Evolutionary conservation across 2,113 vertebrate genomes (phyloP), one percentile per base, ranked within the genome.

Genomic region (Chaetorhynchus papuensis): DNA sequence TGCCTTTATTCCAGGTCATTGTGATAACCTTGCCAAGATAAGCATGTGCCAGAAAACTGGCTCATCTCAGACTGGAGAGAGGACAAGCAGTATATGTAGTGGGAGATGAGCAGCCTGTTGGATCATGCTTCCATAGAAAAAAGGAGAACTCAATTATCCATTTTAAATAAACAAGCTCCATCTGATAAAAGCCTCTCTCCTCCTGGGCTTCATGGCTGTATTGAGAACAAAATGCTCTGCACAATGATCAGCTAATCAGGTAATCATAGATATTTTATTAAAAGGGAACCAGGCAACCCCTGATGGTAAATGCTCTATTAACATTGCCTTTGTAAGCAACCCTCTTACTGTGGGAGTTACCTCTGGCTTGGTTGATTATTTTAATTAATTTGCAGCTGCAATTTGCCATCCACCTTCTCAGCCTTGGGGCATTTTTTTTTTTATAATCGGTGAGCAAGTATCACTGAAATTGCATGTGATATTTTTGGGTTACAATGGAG

Each of bases 331-430:
- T 86, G 57, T 87, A 89, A 94, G 82, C 89, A 91, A 41, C 26
- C 87, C 60, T 72, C 60, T 91, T 87, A 83, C 90, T 71, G 56
- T 88, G 84, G 59, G 65, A 74, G 91, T 96, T 96, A 80, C 53
- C 77, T 74, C n/a, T 91, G 91, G 57, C 45, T 89, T 87, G 39
- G 83, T 90, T 94, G 89, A 70, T 87, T 96, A 65, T 95, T 95
- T 96, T 96, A 94, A 95, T 96, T 96, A 94, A 96, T 95, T 94
- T 91, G 72, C 83, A 95, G 86, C 83, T 93, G 90, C 76, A 81
- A 61, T 95, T 93, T 96, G 27, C 85, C 49, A 82, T 86, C 60
- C n/a, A 87, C 28, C n/a, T 96, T 87, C 75, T 95, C 72, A 71
- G 90, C 94, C 93, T 71, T 45, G 28, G 53, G 90, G 80, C 72